Percentiles rank a stretch among this genome's conserved stretches.
phyloP scores from a whole-genome alignment of 2,888 invertebrate genomes.

The Embidobia sp. region DNA sequence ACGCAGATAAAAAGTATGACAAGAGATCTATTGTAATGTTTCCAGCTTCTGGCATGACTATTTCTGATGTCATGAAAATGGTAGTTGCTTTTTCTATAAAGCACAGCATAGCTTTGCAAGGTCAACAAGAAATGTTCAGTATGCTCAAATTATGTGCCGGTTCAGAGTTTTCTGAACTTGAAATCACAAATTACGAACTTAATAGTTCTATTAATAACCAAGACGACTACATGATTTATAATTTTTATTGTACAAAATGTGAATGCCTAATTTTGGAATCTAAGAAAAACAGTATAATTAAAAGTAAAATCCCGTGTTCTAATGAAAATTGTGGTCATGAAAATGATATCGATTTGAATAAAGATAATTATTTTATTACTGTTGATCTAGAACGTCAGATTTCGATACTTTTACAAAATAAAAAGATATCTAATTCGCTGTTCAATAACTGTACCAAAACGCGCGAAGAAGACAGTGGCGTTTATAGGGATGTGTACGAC shows the following conservation, averaged over 20 bases:
- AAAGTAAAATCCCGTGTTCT: not conserved
- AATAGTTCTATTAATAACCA: constrained; percentile 11
- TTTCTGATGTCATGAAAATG: constrained; percentile 15
- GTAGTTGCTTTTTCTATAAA: constrained; percentile 21
- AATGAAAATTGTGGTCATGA: not conserved
- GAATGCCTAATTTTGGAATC: not conserved
- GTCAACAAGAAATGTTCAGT: not conserved
- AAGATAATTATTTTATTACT: not conserved
- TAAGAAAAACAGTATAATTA: not conserved
- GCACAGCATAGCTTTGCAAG: not conserved
- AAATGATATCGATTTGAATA: constrained; percentile 5
- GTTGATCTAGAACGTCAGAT: constrained; percentile 6
- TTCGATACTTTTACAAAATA: not conserved
- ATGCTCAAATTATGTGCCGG: constrained; percentile 36
- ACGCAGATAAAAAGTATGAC: not conserved
- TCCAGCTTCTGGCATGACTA: not conserved
- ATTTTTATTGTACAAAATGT: not conserved
- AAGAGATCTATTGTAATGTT: not conserved
- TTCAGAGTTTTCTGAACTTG: constrained; percentile 22
- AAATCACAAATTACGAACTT: constrained; percentile 27
- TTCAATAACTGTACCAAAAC: too few species aligned
- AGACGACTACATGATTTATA: constrained; percentile 14
- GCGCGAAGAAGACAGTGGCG: too few species aligned
- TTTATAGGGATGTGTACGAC: not conserved
- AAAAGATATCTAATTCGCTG: not conserved